Evolutionary conservation across 2,888 invertebrate genomes (phyloP).

Genomic region (Lysandra coridon): DNA sequence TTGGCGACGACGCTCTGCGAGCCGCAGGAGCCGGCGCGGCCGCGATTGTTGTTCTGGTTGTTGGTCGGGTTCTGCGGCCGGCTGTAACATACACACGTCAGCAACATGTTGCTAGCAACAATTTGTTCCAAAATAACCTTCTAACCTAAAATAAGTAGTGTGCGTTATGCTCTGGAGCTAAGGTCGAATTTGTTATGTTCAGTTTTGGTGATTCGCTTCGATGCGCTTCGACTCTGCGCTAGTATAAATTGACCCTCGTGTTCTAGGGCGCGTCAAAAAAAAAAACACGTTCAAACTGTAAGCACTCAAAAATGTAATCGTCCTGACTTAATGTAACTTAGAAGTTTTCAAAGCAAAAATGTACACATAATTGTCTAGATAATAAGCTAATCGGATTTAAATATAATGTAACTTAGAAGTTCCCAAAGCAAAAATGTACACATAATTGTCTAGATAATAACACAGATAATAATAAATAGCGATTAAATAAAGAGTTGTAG

Average conservation of each 20-base stretch:
- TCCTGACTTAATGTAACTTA: not conserved
- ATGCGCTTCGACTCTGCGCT: no score
- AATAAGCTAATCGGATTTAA: no score
- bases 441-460: no score
- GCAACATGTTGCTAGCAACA: not conserved
- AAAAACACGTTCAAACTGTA: not conserved
- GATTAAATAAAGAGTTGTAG: conserved; percentile 46
- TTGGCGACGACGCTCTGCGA: conserved; percentile 66
- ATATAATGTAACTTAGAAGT: no score
- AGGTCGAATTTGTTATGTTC: no score
- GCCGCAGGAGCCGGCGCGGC: conserved; percentile 72
- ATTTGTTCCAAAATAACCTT: not conserved
- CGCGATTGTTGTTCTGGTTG: conserved; percentile 52
- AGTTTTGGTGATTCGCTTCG: no score
- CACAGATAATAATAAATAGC: no score
- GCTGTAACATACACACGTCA: conserved; percentile 31
- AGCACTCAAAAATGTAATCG: conserved; percentile 10
- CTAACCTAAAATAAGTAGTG: not conserved
- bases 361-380: no score
- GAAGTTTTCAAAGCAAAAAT: no score
- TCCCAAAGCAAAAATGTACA: no score
- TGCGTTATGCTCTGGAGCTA: no score
- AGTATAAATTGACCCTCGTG: no score
- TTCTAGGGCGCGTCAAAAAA: not conserved
- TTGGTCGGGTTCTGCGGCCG: conserved; percentile 7